A percentile compares a stretch with the other conserved stretches of the same genome.
These are phyloP conservation scores for Magallana gigas DNA, from an alignment of 1,140 invertebrate genomes.

Conservation along the genomic window DNA sequence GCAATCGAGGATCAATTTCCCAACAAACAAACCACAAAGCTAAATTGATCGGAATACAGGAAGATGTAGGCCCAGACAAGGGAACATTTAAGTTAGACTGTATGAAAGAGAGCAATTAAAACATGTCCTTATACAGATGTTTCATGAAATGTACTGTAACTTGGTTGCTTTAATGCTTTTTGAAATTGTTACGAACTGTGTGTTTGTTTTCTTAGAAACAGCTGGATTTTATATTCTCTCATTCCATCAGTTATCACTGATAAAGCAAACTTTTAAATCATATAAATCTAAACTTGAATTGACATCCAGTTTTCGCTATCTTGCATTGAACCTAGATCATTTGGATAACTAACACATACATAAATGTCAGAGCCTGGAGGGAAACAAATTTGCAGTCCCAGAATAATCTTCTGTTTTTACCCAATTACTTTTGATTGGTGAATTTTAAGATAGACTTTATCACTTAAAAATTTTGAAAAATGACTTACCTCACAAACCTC, in stretches of 20 bases:
- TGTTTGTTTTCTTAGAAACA: background rate
- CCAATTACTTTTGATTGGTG: slow-evolving; percentile 33
- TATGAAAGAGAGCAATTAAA: background rate
- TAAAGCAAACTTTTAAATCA: slow-evolving; percentile 4
- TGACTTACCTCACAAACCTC: background rate
- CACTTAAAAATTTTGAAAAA: background rate
- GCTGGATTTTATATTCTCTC: background rate
- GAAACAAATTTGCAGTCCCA: background rate
- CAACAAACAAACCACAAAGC: background rate
- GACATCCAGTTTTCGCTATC: background rate
- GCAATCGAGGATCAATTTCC: slow-evolving; percentile 30
- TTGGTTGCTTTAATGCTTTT: too few relatives aligned
- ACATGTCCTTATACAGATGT: background rate
- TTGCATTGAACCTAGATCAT: background rate
- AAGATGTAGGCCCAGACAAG: background rate
- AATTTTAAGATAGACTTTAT: slow-evolving; percentile 2
- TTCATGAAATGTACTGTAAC: background rate
- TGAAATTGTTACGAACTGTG: too few relatives aligned
- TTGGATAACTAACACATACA: slow-evolving; percentile 22
- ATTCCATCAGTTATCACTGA: background rate
- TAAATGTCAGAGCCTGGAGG: background rate
- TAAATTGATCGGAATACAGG: background rate
- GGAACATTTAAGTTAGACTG: background rate
- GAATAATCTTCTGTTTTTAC: background rate
- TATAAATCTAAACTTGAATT: slow-evolving; percentile 30